Evolutionary conservation across 2,888 invertebrate species (phyloP).

Genomic region (Venusia cambrica): DNA sequence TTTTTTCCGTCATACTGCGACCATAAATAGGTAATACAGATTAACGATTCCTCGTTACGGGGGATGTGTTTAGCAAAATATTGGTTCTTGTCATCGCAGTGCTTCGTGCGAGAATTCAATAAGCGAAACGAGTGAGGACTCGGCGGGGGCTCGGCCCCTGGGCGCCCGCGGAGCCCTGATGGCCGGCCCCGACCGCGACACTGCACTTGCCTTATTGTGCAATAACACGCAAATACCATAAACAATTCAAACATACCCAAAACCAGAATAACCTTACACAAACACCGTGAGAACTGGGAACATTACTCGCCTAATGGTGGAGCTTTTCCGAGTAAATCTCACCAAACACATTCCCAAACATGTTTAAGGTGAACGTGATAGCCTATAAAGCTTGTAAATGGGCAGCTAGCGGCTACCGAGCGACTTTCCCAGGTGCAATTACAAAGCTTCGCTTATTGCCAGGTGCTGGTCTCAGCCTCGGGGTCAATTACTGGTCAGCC

Average conservation of each 20-base stretch:
- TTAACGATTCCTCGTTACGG: conserved; percentile 30
- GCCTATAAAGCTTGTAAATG: conserved; percentile 72
- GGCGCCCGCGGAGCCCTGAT: conserved; percentile 54
- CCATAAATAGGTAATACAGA: conserved; percentile 28
- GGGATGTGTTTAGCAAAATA: conserved; percentile 41
- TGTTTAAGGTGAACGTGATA: conserved; percentile 70
- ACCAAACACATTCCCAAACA: conserved; percentile 68
- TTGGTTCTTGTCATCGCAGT: conserved; percentile 45
- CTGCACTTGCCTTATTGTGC: conserved; percentile 56
- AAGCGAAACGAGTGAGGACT: conserved; percentile 42
- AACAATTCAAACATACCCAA: conserved; percentile 30
- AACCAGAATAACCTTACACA: conserved; percentile 35
- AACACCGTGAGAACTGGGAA: conserved; percentile 63
- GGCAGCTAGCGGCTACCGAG: conserved; percentile 61
- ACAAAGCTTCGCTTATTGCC: conserved; percentile 51
- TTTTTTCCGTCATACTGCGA: conserved; percentile 25
- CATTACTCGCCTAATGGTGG: conserved; percentile 40
- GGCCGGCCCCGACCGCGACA: conserved; percentile 47
- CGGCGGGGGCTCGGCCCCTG: conserved; percentile 60
- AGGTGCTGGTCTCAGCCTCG: conserved; percentile 40
- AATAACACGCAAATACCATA: conserved; percentile 64
- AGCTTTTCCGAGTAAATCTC: conserved; percentile 43
- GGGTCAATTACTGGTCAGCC: conserved; percentile 46
- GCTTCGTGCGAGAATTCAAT: conserved; percentile 71
- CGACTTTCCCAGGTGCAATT: conserved; percentile 67